Conservation (phyloP, 1,140 invertebrate genomes). For the Argopecten irradians region DNA sequence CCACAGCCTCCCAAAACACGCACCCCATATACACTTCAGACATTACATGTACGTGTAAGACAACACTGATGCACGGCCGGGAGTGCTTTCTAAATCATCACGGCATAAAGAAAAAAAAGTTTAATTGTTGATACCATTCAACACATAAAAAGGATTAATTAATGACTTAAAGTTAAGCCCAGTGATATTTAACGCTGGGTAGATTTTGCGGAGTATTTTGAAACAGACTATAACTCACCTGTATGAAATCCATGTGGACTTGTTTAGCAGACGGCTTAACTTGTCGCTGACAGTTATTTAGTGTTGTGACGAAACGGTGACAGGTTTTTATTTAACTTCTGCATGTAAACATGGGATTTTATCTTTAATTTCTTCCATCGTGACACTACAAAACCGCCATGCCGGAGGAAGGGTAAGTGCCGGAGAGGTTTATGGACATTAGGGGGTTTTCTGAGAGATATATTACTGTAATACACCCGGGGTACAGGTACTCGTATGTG, state of each 20-base stretch:
- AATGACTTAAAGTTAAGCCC: too few species aligned
- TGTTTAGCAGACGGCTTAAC: neutral
- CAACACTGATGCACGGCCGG: too few species aligned
- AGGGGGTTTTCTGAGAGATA: neutral
- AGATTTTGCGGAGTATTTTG: neutral
- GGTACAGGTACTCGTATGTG: neutral
- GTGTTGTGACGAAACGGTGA: neutral
- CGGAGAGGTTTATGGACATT: neutral
- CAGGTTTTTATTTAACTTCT: neutral
- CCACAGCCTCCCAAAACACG: too few species aligned
- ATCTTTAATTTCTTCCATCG: neutral
- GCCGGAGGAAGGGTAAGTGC: neutral
- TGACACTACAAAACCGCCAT: neutral
- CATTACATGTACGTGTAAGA: too few species aligned
- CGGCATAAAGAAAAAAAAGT: too few species aligned
- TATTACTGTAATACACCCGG: neutral
- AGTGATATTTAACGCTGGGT: too few species aligned
- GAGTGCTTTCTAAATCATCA: too few species aligned
- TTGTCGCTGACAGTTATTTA: neutral
- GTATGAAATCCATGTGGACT: neutral
- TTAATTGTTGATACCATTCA: too few species aligned
- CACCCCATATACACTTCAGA: too few species aligned
- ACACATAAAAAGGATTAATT: too few species aligned
- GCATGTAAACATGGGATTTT: slow-evolving; percentile 1
- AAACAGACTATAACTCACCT: slow-evolving; percentile 1